Conservation (phyloP, 2,797 vertebrate species). For the Catostomus latipinnis region DNA sequence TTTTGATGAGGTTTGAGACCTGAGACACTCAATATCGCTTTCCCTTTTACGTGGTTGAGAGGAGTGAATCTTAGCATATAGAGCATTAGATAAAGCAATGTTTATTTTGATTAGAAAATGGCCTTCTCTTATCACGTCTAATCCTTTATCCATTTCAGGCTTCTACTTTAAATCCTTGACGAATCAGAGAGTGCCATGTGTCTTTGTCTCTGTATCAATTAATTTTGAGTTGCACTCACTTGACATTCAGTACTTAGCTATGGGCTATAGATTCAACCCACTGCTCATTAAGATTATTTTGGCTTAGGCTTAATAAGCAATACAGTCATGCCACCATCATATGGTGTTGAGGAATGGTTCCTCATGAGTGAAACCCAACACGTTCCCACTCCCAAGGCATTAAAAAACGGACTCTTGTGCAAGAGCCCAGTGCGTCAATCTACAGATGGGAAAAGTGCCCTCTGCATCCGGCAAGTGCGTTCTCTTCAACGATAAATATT, state of each 20-base stretch:
- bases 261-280: not conserved
- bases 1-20: no score
- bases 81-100: not conserved
- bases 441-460: no score
- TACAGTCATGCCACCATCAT: not conserved
- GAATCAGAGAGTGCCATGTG: not conserved
- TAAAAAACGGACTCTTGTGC: no score
- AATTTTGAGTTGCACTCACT: conserved; percentile 35
- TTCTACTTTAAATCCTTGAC: conserved; percentile 18
- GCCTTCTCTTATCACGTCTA: conserved; percentile 1
- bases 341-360: conserved; percentile 1
- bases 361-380: not conserved
- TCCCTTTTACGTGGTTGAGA: no score
- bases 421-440: no score
- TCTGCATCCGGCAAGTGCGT: no score
- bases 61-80: not conserved
- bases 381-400: no score
- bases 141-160: not conserved
- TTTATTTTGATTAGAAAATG: conserved; percentile 27
- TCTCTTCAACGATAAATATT: no score
- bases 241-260: conserved; percentile 33
- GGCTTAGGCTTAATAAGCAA: conserved; percentile 2
- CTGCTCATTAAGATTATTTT: conserved; percentile 27
- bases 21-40: no score
- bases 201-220: conserved; percentile 24